Conservation (phyloP, 2,797 vertebrate species). For the Hylomyscus alleni region DNA sequence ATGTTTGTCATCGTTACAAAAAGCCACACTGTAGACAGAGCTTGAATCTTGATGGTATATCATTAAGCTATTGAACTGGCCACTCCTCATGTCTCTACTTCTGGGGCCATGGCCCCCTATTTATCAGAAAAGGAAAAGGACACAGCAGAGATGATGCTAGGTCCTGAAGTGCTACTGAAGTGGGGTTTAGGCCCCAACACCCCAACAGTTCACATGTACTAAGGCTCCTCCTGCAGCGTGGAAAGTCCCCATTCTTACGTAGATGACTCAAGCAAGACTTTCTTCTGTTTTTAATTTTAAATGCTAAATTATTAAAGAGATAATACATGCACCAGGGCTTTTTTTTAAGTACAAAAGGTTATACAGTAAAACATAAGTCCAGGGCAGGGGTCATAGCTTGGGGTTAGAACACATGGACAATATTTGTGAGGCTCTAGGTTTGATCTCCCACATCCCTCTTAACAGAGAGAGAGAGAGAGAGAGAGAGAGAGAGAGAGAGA, state of each 20-base stretch:
- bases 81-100: neutral
- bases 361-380: neutral
- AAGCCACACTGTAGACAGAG: neutral
- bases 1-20: neutral
- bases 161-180: neutral
- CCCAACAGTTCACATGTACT: neutral
- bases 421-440: neutral
- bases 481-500: too few relatives aligned
- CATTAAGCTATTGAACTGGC: neutral
- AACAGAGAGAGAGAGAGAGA: accelerated
- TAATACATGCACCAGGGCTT: neutral
- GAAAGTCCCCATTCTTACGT: neutral
- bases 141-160: neutral
- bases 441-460: neutral
- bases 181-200: neutral
- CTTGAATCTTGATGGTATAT: neutral
- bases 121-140: neutral
- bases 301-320: slow-evolving; percentile 78
- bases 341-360: slow-evolving; percentile 41
- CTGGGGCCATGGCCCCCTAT: neutral
- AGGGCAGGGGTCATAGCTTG: neutral
- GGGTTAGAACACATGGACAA: neutral
- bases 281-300: slow-evolving; percentile 74
- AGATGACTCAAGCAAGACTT: neutral
- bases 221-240: neutral